Evolutionary conservation across 2,797 vertebrate species (phyloP), one percentile per base, ranked within the genome.

Genomic region (Orestias chungarensis): DNA sequence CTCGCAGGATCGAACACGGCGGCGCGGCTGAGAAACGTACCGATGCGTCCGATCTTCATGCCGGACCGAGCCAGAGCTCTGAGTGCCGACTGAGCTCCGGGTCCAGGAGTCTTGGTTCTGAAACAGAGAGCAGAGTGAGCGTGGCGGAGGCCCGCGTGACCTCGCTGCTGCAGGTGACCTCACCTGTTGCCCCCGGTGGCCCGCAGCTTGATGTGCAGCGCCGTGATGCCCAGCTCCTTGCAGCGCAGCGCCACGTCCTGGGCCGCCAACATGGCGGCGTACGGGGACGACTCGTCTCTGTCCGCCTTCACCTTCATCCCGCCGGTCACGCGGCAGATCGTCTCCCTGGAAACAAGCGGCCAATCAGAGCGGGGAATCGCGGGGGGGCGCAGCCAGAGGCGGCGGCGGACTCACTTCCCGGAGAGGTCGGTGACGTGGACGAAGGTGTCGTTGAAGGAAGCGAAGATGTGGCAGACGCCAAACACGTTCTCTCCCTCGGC

Each of bases 221-320:
- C 97, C 0, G 97, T 98, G 93, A 99, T 99, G 0, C 97, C 97
- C 65, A 99, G 93, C 83, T 99, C 97, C 87, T 98, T 99, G 95
- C 97, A 99, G 84, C 97, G 95, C 94, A 97, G 97, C 66, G 97
- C 97, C 0, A 99, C 98, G 0, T 99, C 98, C 93, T 99, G 98
- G 25, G 98, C 97, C 0, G 97, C 97, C 94, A 99, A 91, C 97
- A 99, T 99, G 83, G 98, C 98, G 0, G 98, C 98, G 0, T 99
- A 99, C 0, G 98, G 97, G 66, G 97, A 99, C 3, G 97, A 98
- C 86, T 99, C 98, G 0, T 99, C 97, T 89, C 98, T 92, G 94
- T 99, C 98, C 0, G 97, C 97, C 90, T 99, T 99, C 83, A 99
- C 98, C 93, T 99, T 99, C 98, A 99, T 99, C 11, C 98, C 97